A percentile compares a stretch with the other conserved stretches of the same genome.
These are phyloP conservation scores for Homarus gammarus DNA, from an alignment of 2,888 invertebrate genomes.

Conservation along the genomic window DNA sequence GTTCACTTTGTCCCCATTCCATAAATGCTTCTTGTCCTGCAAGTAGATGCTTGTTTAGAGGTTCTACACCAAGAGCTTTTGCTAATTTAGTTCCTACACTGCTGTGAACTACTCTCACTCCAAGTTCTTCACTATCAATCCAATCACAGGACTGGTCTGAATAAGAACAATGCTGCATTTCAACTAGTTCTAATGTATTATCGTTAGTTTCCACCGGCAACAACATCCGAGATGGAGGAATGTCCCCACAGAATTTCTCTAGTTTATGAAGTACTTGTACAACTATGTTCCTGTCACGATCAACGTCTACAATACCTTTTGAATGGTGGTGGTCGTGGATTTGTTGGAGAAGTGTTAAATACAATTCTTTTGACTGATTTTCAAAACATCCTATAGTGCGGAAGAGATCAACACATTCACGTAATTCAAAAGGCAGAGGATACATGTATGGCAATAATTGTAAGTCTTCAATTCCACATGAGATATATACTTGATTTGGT, in stretches of 20 bases:
- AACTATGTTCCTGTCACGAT: conserved; percentile 30
- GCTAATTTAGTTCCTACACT: conserved; percentile 16
- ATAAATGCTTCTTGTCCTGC: conserved; percentile 48
- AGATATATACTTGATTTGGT: conserved; percentile 24
- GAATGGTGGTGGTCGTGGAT: conserved; percentile 9
- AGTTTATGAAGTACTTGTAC: conserved; percentile 41
- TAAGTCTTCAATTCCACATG: conserved; percentile 11
- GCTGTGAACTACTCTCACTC: conserved; percentile 36
- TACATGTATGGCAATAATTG: conserved; percentile 39
- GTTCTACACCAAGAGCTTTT: conserved; percentile 37
- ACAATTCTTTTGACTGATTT: conserved; percentile 19
- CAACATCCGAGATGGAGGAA: conserved; percentile 8
- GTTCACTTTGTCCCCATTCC: conserved; percentile 56
- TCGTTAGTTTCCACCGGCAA: conserved; percentile 42
- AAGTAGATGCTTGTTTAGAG: conserved; percentile 24
- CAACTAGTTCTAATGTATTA: conserved; percentile 14
- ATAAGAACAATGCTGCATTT: conserved; percentile 30
- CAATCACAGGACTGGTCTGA: conserved; percentile 35
- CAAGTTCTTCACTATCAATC: conserved; percentile 42
- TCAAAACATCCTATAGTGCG: conserved; percentile 11
- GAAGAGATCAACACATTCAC: conserved; percentile 15
- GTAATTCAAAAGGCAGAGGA: conserved; percentile 35
- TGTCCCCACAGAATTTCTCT: background rate
- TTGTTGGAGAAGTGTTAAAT: conserved; percentile 4
- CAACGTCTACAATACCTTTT: background rate